These are phyloP conservation scores for Drosophila paramelanica DNA, from an alignment of 2,888 invertebrate genomes.

Conservation along the genomic window DNA sequence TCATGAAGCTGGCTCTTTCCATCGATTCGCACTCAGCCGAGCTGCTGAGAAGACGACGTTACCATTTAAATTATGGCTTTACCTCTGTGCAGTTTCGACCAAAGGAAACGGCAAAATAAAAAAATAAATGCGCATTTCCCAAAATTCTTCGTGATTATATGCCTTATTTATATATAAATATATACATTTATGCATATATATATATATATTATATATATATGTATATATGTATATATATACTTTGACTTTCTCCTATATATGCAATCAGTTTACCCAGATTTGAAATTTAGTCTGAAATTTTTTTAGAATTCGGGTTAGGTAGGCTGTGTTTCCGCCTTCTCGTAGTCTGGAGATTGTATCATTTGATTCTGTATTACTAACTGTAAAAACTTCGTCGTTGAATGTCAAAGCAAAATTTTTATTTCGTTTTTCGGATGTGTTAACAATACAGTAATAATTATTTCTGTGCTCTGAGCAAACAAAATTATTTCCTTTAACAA, in stretches of 20 bases:
- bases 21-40: slow-evolving; percentile 34
- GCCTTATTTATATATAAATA: too few species aligned
- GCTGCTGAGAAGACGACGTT: slow-evolving; percentile 10
- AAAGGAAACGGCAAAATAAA: slow-evolving; percentile 25
- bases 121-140: too few species aligned
- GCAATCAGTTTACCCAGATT: slow-evolving; percentile 15
- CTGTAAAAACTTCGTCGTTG: slow-evolving; percentile 59
- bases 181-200: too few species aligned
- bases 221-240: too few species aligned
- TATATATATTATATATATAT: too few species aligned
- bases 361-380: slow-evolving; percentile 34
- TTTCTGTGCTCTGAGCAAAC: slow-evolving; percentile 49
- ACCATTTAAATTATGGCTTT: slow-evolving; percentile 34
- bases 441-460: slow-evolving; percentile 39
- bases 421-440: slow-evolving; percentile 64
- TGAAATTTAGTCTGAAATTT: not conserved
- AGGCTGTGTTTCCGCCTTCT: slow-evolving; percentile 25
- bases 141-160: too few species aligned
- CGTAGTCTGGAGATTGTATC: slow-evolving; percentile 1
- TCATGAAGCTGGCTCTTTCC: slow-evolving; percentile 31
- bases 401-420: slow-evolving; percentile 65
- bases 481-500: slow-evolving; percentile 69
- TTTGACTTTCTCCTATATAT: too few species aligned
- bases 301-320: not conserved
- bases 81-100: slow-evolving; percentile 20